Conservation (phyloP, 2,888 invertebrate genomes). For the Mystacides longicornis region DNA sequence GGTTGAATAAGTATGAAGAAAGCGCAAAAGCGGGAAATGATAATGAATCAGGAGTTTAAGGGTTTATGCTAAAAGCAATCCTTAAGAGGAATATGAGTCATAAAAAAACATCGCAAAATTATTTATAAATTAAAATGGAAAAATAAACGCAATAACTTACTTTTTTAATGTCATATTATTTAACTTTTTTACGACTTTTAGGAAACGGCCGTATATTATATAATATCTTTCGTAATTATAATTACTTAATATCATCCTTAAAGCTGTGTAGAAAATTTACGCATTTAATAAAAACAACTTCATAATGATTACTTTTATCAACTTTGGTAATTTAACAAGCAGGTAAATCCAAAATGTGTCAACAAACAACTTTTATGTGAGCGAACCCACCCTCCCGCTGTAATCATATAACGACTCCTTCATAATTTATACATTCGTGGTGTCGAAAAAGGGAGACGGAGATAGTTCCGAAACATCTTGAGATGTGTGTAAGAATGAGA, state of each 20-base stretch:
- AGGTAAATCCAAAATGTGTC: conserved; percentile 14
- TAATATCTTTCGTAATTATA: background rate
- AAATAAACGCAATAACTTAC: background rate
- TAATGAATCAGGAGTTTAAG: too few relatives aligned
- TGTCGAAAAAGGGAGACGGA: conserved; percentile 1
- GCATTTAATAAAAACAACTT: background rate
- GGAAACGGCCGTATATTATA: background rate
- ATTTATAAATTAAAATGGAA: background rate
- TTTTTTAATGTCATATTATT: background rate
- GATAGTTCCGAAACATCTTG: background rate
- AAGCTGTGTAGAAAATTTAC: background rate
- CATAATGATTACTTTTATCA: conserved; percentile 5
- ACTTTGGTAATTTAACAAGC: conserved; percentile 10
- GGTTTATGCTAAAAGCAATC: too few relatives aligned
- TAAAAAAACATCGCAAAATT: too few relatives aligned
- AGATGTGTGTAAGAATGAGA: background rate
- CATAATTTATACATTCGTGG: conserved; percentile 11
- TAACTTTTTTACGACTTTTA: background rate
- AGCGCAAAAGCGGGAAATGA: too few relatives aligned
- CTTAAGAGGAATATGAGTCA: too few relatives aligned
- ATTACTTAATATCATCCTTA: background rate
- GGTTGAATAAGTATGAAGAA: too few relatives aligned
- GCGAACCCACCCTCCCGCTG: too few relatives aligned
- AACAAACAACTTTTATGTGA: conserved; percentile 13
- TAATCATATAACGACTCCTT: conserved; percentile 5